Percentiles rank a stretch among this genome's conserved stretches.
Evolutionary conservation across 2,113 vertebrate genomes (phyloP).

Genomic region (Cyanocitta stelleri): DNA sequence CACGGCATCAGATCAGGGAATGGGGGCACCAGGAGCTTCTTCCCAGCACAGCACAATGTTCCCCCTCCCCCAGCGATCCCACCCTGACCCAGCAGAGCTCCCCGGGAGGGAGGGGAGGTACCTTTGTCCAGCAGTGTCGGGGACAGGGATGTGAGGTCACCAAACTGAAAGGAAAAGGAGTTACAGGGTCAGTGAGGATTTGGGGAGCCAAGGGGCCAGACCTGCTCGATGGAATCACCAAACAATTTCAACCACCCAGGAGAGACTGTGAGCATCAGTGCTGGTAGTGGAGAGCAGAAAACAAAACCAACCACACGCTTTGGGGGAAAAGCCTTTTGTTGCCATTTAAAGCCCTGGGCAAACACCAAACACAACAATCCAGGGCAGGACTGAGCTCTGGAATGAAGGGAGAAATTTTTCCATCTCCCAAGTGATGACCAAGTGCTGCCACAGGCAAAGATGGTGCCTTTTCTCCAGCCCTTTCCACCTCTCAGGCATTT

Average conservation of each 20-base stretch:
- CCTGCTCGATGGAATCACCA: neutral
- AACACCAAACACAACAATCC: neutral
- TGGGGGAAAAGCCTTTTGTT: neutral
- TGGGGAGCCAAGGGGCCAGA: neutral
- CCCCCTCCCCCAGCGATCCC: neutral
- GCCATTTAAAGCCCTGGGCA: neutral
- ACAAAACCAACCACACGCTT: neutral
- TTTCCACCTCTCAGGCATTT: neutral
- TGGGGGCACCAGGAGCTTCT: rapidly evolving
- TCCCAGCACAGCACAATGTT: rapidly evolving
- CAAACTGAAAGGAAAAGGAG: slow-evolving; percentile 80
- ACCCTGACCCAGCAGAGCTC: neutral
- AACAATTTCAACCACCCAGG: neutral
- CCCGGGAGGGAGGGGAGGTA: slow-evolving; percentile 33
- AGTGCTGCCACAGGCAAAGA: neutral
- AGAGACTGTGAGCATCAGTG: neutral
- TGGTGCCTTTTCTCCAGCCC: neutral
- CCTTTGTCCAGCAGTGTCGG: slow-evolving; percentile 90
- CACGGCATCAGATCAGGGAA: neutral
- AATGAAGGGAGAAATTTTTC: neutral
- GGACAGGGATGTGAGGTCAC: slow-evolving; percentile 87
- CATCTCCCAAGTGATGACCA: neutral
- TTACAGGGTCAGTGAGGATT: neutral
- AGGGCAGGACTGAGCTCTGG: neutral
- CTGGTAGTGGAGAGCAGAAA: neutral